Base-by-base conservation (phyloP, 2,888 invertebrate species). In the Dorcus parallelipipedus region DNA sequence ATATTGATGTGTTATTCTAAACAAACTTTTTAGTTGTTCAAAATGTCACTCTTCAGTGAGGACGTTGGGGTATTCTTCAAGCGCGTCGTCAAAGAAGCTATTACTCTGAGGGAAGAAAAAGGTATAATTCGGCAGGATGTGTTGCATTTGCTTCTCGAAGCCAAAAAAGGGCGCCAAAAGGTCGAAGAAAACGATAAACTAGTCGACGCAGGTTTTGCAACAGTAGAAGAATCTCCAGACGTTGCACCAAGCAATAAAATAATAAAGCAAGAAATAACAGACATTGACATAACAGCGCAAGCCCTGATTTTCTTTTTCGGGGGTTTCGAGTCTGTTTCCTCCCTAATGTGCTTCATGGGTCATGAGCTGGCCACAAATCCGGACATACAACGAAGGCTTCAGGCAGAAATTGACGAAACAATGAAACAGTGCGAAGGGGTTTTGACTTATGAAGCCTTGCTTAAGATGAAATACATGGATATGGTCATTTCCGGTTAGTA, bases 121-220 rank as follows among this genome's bases (percentile, higher is more conserved):
- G 75, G 79, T 1, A 81, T 83, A 14, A 54, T 78, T 2, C 75
- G 84, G 3, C 80, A 79, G 2, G 84, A 84, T 63, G 80, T 84
- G 81, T 81, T 84, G 26, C 79, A 84, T 59, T 73, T 84, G 55
- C 70, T 84, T 1, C 78, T 83, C 78, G 79, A 81, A 66, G 79
- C 81, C 0, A 77, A 79, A 52, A 74, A 79, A 70, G 71, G 71
- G 23, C 70, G 71, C 59, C 67, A 71, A 9, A 4, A 49, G 9
- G 20, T 20, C 3, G 26, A 33, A 33, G 26, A 33, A 5, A 9
- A 9, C 8, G 14, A 38, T 9, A 49, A 49, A 17, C 9, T 23
- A 23, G 6, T 10, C 23, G 60, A 62, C 17, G 43, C 54, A 7
- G 58, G 60, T 9, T 62, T 64, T 61, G 62, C 64, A n/a, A 51